Base-by-base conservation (phyloP, 2,888 invertebrate species). In the Anorthoa munda region DNA sequence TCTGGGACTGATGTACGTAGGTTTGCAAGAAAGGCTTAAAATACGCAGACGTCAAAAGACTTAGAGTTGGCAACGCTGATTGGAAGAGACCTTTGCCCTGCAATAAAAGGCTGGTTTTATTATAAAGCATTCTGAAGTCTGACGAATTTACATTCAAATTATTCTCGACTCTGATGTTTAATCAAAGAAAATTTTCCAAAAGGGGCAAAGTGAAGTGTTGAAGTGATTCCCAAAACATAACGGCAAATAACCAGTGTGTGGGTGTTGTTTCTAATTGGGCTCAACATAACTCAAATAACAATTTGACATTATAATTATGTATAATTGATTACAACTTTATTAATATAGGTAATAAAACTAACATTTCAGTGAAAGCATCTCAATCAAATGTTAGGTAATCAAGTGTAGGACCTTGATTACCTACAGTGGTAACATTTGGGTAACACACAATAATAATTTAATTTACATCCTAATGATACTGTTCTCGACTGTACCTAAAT, bases 401-500 rank as follows among this genome's bases (percentile, higher is more conserved):
- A 63, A 56, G n/a, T 15, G 39, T 39, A 39, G 39, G 39, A 0
- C 39, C 39, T 39, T 39, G 39, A 39, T 39, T 39, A 39, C 7
- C 13, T 18, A n/a, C 1, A 48, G 5, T 31, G 7, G 31, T 31
- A 31, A 31, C 5, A 31, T 31, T 31, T 31, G 7, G 5, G 31
- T 31, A 39, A 39, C 39, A 39, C 39, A 39, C 39, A 39, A 39
- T 11, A 64, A 63, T 21, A 46, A 55, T 13, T 61, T 21, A 53
- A 17, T 71, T 45, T 39, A 50, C 60, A 50, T 5, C 23, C 11
- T 53, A 55, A 64, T 50, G 15, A 46, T 17, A 63, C 21, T 50
- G 66, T 53, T 60, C 51, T 67, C 12, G 46, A 74, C 13, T 67
- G 58, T 74, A 67, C 53, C 13, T 60, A 61, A 23, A 18, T 46